Conservation (phyloP, 30 jellyfish, hydroid and myxozoan genomes). For the Cassiopea xamachana region DNA sequence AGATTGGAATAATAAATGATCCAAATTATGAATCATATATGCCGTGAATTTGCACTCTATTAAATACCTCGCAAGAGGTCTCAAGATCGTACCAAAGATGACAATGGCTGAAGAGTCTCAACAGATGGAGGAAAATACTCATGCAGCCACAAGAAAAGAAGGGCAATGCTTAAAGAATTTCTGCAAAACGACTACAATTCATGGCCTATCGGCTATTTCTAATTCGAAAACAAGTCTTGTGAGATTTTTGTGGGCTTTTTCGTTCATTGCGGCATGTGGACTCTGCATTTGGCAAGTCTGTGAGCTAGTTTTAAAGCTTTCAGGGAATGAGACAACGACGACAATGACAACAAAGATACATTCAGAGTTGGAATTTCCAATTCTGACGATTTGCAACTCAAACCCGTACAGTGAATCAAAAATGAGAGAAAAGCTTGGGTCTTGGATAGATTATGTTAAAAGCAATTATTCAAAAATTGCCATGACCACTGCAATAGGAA, state of each 20-base stretch:
- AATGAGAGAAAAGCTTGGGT: background rate
- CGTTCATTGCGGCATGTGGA: background rate
- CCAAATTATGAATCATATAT: no score
- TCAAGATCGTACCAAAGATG: background rate
- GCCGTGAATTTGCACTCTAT: background rate
- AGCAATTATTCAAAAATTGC: background rate
- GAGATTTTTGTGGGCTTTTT: background rate
- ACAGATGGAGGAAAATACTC: background rate
- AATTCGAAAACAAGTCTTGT: background rate
- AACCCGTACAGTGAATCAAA: background rate
- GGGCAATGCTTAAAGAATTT: background rate
- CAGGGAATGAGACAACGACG: background rate
- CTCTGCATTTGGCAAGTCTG: conserved; percentile 1
- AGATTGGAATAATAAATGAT: no score
- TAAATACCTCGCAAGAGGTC: background rate
- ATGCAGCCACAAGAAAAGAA: background rate
- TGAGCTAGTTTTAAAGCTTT: background rate
- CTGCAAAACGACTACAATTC: background rate
- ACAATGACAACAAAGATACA: background rate
- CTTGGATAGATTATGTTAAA: background rate
- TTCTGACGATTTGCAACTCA: background rate
- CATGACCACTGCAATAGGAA: background rate
- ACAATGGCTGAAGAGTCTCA: background rate
- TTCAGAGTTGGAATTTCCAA: background rate
- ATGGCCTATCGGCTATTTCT: background rate